These are phyloP conservation scores for Calonectris borealis DNA, from an alignment of 2,113 vertebrate species.

Conservation along the genomic window DNA sequence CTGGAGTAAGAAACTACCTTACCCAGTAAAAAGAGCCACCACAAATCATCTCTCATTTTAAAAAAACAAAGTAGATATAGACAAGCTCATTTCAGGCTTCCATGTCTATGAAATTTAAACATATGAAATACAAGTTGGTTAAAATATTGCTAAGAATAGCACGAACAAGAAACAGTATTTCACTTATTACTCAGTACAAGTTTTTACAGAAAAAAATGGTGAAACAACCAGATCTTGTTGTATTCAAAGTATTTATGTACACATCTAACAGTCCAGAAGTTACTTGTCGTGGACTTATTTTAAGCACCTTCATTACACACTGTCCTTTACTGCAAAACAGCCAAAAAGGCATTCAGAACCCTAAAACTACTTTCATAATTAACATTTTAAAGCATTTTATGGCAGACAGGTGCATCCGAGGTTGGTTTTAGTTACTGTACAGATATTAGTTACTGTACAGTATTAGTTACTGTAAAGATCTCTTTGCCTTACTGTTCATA, in stretches of 20 bases:
- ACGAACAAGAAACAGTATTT: slow-evolving; percentile 53
- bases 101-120: slow-evolving; percentile 36
- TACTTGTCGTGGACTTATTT: slow-evolving; percentile 45
- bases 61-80: slow-evolving; percentile 47
- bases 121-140: slow-evolving; percentile 45
- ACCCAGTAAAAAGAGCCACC: background rate
- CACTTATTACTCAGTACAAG: slow-evolving; percentile 56
- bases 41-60: slow-evolving; percentile 12
- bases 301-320: slow-evolving; percentile 67
- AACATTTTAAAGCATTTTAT: slow-evolving; percentile 60
- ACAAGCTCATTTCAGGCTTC: slow-evolving; percentile 45
- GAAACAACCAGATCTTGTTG: slow-evolving; percentile 46
- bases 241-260: slow-evolving; percentile 57
- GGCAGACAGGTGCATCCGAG: slow-evolving; percentile 21
- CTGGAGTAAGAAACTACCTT: background rate
- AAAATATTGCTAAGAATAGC: slow-evolving; percentile 62
- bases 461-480: slow-evolving; percentile 12
- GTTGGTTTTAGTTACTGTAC: no score
- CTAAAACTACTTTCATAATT: slow-evolving; percentile 45
- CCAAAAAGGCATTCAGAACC: slow-evolving; percentile 57
- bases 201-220: slow-evolving; percentile 28
- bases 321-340: slow-evolving; percentile 61
- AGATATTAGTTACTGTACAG: no score
- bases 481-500: slow-evolving; percentile 39
- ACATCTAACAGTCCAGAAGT: slow-evolving; percentile 61